These are phyloP conservation scores for Pagrus major DNA, from an alignment of 2,113 vertebrate species.

Conservation along the genomic window DNA sequence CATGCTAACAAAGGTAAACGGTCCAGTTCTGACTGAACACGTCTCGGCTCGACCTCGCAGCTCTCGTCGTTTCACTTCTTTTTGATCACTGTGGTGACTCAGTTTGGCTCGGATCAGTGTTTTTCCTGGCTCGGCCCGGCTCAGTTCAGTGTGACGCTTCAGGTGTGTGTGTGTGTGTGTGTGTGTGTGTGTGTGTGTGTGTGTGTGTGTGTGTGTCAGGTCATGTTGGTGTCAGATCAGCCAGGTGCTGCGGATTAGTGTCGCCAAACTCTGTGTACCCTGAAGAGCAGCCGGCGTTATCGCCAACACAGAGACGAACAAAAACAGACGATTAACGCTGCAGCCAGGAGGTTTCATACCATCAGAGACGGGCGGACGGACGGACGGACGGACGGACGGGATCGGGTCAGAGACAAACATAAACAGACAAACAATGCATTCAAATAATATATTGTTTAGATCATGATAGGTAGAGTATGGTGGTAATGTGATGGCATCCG, in stretches of 20 bases:
- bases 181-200: too few species aligned
- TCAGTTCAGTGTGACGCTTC: not conserved
- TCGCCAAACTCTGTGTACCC: slow-evolving; percentile 69
- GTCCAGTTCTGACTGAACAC: not conserved
- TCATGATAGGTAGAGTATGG: too few species aligned
- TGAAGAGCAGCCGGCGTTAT: slow-evolving; percentile 57
- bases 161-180: slow-evolving; percentile 56
- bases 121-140: not conserved
- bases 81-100: not conserved
- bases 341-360: not conserved
- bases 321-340: slow-evolving; percentile 47
- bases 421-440: too few species aligned
- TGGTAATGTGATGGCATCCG: too few species aligned
- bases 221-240: slow-evolving; percentile 25
- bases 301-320: slow-evolving; percentile 35
- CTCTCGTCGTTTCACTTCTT: not conserved
- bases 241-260: slow-evolving; percentile 77
- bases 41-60: not conserved
- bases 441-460: too few species aligned
- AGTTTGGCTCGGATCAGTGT: not conserved
- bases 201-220: slow-evolving; percentile 45
- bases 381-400: too few species aligned
- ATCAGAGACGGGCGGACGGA: too few species aligned
- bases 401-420: too few species aligned
- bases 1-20: not conserved